Evolutionary conservation across 2,888 invertebrate genomes (phyloP).

Genomic region (Epistrophe grossulariae): DNA sequence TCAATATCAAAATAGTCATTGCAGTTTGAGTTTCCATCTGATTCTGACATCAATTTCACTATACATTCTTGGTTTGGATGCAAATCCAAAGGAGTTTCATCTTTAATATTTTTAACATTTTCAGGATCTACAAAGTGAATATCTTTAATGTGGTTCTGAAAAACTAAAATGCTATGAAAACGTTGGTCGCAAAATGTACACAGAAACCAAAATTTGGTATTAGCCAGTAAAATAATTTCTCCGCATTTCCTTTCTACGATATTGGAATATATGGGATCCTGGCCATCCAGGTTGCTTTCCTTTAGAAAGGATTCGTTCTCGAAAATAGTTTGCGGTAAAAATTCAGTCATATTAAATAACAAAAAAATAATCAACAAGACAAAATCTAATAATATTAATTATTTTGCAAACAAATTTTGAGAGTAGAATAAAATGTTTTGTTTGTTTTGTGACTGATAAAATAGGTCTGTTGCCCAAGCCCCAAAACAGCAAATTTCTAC

Average conservation of each 20-base stretch:
- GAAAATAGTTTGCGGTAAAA: not conserved
- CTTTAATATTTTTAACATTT: not conserved
- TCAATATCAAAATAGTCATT: not conserved
- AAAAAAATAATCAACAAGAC: too few relatives aligned
- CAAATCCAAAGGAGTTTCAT: not conserved
- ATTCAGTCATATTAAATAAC: not conserved
- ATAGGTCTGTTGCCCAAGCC: too few relatives aligned
- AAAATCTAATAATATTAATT: too few relatives aligned
- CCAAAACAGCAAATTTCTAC: too few relatives aligned
- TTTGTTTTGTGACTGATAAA: too few relatives aligned
- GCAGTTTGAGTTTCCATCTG: not conserved
- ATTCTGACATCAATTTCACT: not conserved
- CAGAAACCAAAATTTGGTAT: not conserved
- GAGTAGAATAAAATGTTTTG: too few relatives aligned
- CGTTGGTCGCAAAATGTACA: conserved; percentile 11
- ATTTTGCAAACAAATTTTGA: too few relatives aligned
- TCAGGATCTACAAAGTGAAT: not conserved
- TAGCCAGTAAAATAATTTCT: conserved; percentile 1
- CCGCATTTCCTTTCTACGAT: not conserved
- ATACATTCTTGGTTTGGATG: not conserved
- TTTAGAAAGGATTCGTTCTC: not conserved
- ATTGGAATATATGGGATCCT: not conserved
- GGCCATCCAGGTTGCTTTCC: not conserved
- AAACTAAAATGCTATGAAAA: conserved; percentile 11
- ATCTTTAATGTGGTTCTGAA: not conserved